Percentiles rank a stretch among this genome's conserved stretches.
Conservation (phyloP, 2,888 invertebrate species). For the Mimachlamys varia region DNA sequence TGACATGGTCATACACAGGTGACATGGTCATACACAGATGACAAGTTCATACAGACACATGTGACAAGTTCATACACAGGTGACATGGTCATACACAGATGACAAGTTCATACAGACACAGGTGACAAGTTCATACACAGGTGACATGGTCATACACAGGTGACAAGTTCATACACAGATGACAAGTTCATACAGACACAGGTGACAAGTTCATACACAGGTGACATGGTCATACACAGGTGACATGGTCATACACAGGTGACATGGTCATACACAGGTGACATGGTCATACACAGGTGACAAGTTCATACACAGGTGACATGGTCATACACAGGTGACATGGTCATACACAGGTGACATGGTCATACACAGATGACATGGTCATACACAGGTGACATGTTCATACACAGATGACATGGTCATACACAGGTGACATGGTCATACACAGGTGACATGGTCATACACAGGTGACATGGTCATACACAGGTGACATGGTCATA, state of each 20-base stretch:
- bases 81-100: too few relatives aligned
- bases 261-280: background rate
- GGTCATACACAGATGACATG: background rate
- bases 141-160: too few relatives aligned
- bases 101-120: too few relatives aligned
- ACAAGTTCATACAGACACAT: too few relatives aligned
- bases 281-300: background rate
- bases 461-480: background rate
- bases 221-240: too few relatives aligned
- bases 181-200: too few relatives aligned
- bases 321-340: background rate
- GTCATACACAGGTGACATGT: background rate
- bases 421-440: background rate
- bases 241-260: background rate
- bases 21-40: too few relatives aligned
- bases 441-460: too few relatives aligned
- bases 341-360: background rate
- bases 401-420: background rate
- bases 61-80: too few relatives aligned
- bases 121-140: too few relatives aligned
- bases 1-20: background rate
- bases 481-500: background rate
- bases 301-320: background rate
- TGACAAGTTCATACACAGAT: too few relatives aligned
- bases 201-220: too few relatives aligned